These are phyloP conservation scores for Pica pica DNA, from an alignment of 2,113 vertebrate species.

Conservation along the genomic window DNA sequence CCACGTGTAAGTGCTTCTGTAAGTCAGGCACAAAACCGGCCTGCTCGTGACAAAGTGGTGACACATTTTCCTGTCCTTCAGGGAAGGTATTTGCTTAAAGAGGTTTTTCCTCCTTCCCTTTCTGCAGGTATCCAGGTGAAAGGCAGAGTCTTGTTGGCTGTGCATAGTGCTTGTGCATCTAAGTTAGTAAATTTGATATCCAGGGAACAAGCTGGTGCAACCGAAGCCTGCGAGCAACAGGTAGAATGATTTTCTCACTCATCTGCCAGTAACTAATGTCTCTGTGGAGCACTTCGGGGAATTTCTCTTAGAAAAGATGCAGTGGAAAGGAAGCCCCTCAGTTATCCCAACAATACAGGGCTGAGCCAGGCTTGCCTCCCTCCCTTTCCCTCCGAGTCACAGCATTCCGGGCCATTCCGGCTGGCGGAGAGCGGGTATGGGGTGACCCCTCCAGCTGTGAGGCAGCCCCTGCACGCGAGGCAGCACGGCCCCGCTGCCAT, in stretches of 20 bases:
- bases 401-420: neutral
- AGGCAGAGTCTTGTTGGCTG: neutral
- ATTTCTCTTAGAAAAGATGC: neutral
- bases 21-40: neutral
- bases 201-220: neutral
- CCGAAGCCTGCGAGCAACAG: neutral
- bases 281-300: neutral
- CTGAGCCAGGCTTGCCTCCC: neutral
- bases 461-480: neutral
- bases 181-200: neutral
- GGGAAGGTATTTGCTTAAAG: neutral
- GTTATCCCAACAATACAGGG: neutral
- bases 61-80: neutral
- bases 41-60: neutral
- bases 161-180: fast-evolving
- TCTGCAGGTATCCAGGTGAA: neutral
- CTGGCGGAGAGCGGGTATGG: neutral
- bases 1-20: neutral
- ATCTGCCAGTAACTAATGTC: neutral
- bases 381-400: neutral
- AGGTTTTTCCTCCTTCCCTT: neutral
- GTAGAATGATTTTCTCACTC: neutral
- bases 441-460: slow-evolving; percentile 29
- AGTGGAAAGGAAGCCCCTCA: neutral
- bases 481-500: neutral